Evolutionary conservation across 2,888 invertebrate species (phyloP), one percentile per base, ranked within the genome.

Genomic region (Dynastes tityus): DNA sequence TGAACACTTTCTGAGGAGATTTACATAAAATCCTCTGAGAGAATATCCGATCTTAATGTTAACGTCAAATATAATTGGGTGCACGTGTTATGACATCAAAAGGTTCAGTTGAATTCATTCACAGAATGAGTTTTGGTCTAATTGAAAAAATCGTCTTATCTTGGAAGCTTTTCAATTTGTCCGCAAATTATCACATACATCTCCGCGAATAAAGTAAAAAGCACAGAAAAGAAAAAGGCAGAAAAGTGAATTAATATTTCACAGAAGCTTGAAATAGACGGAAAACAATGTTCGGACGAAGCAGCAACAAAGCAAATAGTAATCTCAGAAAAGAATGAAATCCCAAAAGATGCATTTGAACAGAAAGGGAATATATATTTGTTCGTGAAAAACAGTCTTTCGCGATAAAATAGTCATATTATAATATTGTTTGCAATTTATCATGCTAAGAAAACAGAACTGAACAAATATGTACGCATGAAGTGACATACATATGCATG

Each of bases 391-490:
- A 49, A 67, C 49, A 67, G 67, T 49, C 32, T 67, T 22, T 68
- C 27, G 49, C 49, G 67, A 49, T 68, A 27, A 68, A 68, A 68
- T 68, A 49, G 67, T 68, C 67, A 51, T 68, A 49, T 68, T 68
- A 49, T 68, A 68, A 68, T 68, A 68, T 27, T 68, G 67, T 68
- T 68, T 68, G 49, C 67, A 49, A 45, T 45, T 68, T 68, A 68
- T 51, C 27, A 27, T 68, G 27, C 61, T 61, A 27, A 29, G 61
- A 29, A 61, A 61, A 61, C 29, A 65, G 8, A 65, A 65, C 37
- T 65, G 65, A 16, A 22, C 65, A 65, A 65, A 65, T 16, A 65
- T 16, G 45, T 3, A 16, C 1, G 22, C 6, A 16, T 51, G 37
- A 4, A 32, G 64, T 37, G 37, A 6, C 37, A 37, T 37, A 2